Evolutionary conservation across 2,797 vertebrate genomes (phyloP), one percentile per base, ranked within the genome.

Genomic region (Arrhamphus sclerolepis): DNA sequence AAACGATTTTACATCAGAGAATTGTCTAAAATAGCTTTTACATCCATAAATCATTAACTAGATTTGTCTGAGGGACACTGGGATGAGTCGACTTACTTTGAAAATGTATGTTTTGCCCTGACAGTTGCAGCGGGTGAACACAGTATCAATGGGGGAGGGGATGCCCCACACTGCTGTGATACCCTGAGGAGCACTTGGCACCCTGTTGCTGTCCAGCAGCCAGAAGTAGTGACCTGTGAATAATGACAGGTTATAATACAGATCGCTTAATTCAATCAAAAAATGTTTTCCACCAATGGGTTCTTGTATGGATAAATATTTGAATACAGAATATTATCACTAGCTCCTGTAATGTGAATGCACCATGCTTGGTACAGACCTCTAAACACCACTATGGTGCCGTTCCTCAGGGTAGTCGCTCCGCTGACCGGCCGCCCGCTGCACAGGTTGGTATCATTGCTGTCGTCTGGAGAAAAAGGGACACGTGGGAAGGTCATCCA

Each of bases 71-170:
- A n/a, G n/a, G n/a, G n/a, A n/a, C n/a, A n/a, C n/a, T n/a, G n/a
- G 20, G 7, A 18, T n/a, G 11, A 39, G 8, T 17, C 8, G 1
- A 2, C 46, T 26, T 81, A 98, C 97, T 95, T 95, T 98, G 62
- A 99, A 93, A 82, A 99, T 95, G 90, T 97, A 99, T 2, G 95
- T 98, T 81, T 98, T 98, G 5, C 95, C 95, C 22, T 95, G 93
- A 68, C 97, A 99, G 89, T 97, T 98, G 82, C 97, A 98, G 77
- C 97, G 93, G 14, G 96, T 98, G 84, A 96, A 98, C 61, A 93
- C 95, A 0, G 96, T 93, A 62, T 99, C 95, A 0, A 99, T 94
- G 10, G 97, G 97, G 0, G 96, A 98, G 0, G 96, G 97, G 72
- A 98, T 91, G 0, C 97, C 95, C 97, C 97, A 99, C 41, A 91